These are phyloP conservation scores for Chloropsis cyanopogon DNA, from an alignment of 2,113 vertebrate species.

Conservation along the genomic window DNA sequence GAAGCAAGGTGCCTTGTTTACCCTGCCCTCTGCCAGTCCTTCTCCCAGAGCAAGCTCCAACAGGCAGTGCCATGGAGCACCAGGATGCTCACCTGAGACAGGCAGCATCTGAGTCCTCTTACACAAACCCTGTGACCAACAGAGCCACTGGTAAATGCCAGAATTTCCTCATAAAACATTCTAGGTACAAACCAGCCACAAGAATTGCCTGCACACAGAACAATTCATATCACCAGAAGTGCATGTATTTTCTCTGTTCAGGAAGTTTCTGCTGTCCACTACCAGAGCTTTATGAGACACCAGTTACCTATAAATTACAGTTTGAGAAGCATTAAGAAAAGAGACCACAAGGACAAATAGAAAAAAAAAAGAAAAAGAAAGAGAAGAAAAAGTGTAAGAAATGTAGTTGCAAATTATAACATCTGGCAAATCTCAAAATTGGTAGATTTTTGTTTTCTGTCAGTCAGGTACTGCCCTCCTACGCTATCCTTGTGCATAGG, in stretches of 20 bases:
- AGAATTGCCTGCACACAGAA: not conserved
- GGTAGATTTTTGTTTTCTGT: not conserved
- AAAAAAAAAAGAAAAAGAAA: not conserved
- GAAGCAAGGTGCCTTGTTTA: not conserved
- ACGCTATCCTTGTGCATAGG: not conserved
- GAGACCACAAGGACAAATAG: not conserved
- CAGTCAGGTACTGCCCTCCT: not conserved
- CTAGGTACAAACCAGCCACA: not conserved
- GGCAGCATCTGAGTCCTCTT: not conserved
- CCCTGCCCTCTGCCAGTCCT: rapidly evolving
- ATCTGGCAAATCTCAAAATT: not conserved
- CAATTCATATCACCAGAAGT: not conserved
- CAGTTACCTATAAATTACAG: not conserved
- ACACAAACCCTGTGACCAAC: not conserved
- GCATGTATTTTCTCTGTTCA: not conserved
- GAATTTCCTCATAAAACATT: not conserved
- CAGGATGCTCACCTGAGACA: not conserved
- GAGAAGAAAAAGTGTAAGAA: not conserved
- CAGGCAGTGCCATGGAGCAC: not conserved
- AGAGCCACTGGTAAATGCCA: not conserved
- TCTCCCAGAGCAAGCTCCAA: not conserved
- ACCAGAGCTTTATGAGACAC: not conserved
- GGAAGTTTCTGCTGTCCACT: not conserved
- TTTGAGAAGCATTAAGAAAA: not conserved
- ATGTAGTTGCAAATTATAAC: not conserved